These are phyloP conservation scores for Acrocephalus scirpaceus DNA, from an alignment of 2,797 vertebrate genomes.

Conservation along the genomic window DNA sequence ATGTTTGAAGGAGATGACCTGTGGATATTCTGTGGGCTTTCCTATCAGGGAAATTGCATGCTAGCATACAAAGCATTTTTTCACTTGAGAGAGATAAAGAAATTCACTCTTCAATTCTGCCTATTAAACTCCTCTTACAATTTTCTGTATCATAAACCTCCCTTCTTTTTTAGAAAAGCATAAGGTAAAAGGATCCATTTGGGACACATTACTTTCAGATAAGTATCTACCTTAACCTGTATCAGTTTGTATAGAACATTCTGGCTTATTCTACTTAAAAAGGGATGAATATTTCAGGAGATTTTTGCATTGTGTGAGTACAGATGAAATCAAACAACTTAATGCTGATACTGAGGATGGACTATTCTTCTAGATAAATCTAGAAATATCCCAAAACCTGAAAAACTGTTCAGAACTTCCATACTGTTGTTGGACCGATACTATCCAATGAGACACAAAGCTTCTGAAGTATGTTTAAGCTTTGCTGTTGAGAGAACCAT, in stretches of 20 bases:
- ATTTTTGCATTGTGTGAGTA: background rate
- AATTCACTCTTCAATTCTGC: background rate
- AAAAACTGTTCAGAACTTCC: background rate
- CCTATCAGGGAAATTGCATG: background rate
- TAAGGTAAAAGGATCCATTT: background rate
- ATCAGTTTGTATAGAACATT: background rate
- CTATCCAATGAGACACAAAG: background rate
- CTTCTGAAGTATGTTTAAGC: background rate
- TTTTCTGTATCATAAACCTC: constrained; percentile 6
- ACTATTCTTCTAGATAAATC: background rate
- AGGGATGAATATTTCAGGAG: background rate
- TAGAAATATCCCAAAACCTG: background rate
- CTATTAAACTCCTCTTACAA: background rate
- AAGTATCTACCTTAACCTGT: background rate
- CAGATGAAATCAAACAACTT: background rate
- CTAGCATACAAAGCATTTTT: background rate
- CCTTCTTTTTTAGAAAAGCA: background rate
- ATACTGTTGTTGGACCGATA: background rate
- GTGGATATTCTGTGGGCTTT: background rate
- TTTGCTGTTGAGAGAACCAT: background rate
- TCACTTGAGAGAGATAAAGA: background rate
- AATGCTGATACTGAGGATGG: background rate
- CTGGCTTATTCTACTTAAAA: background rate
- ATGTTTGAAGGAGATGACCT: background rate
- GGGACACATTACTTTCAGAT: background rate